Base-by-base conservation (phyloP, 2,797 vertebrate genomes). In the Loriculus beryllinus region DNA sequence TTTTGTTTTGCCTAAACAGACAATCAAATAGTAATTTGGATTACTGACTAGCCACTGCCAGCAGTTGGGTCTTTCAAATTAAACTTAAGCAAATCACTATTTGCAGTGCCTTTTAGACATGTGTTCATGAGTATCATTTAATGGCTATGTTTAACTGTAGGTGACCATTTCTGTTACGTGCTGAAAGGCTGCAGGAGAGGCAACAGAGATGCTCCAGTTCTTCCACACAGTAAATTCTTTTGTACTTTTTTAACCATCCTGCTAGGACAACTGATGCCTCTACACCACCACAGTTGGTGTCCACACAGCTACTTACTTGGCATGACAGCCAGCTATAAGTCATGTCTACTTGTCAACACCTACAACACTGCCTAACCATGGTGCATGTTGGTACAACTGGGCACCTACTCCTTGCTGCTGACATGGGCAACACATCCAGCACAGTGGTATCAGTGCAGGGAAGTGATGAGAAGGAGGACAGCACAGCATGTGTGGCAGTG, bases 391-490 rank as follows among this genome's bases (percentile, higher is more conserved):
- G 39, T 72, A 57, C 59, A 70, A 49, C 45, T 21, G 52, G 82
- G 63, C 68, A 91, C 60, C 63, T 64, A 9, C 20, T 19, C 47
- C 57, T 40, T 40, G 52, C 47, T 79, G 77, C 28, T 37, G 78
- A 63, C 78, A 69, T 26, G 40, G 57, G 69, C 39, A 47, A 71
- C 4, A 7, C 9, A 23, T 43, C 65, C 62, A 71, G 70, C 69
- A 56, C 29, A 75, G 74, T 0, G 2, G 14, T 21, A n/a, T 20
- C 0, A 0, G 29, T 23, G 47, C 72, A 71, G 56, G 35, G 39
- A 54, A 43, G 51, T 9, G 56, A 74, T 39, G 64, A 14, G 13
- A 94, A 14, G 16, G 40, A 89, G 31, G 26, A 57, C 1, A 74
- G 49, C 48, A 63, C 64, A 56, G 78, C 68, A 52, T 1, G 29